These are phyloP conservation scores for Gymnocephalus cernua DNA, from an alignment of 2,113 vertebrate genomes.

Conservation along the genomic window DNA sequence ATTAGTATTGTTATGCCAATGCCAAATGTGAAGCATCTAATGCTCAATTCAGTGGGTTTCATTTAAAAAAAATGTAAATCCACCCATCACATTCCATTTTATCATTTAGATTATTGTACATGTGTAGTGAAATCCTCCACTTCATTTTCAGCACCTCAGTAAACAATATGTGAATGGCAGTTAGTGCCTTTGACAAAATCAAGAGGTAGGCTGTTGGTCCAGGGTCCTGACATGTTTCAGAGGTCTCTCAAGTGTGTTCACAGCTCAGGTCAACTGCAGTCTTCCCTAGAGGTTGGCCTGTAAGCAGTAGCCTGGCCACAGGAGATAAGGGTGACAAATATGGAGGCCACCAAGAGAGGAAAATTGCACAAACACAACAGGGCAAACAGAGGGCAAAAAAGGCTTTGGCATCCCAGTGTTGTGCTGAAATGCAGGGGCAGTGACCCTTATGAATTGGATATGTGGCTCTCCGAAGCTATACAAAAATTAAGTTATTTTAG, in stretches of 20 bases:
- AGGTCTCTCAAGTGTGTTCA: constrained; percentile 43
- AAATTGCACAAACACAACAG: constrained; percentile 66
- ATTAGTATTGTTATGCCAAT: neutral
- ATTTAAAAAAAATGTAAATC: neutral
- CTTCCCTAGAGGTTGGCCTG: constrained; percentile 46
- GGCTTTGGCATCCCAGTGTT: constrained; percentile 19
- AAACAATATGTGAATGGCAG: constrained; percentile 1
- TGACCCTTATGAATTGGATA: constrained; percentile 56
- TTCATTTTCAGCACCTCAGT: neutral
- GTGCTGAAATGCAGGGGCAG: constrained; percentile 38
- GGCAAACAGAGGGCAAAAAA: constrained; percentile 54
- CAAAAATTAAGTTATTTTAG: constrained; percentile 2
- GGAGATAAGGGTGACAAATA: constrained; percentile 67
- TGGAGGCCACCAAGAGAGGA: constrained; percentile 26
- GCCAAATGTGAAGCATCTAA: neutral
- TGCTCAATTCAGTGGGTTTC: neutral
- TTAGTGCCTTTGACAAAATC: constrained; percentile 21
- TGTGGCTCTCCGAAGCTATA: constrained; percentile 25
- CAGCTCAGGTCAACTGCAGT: constrained; percentile 35
- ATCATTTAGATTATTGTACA: neutral
- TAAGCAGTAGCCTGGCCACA: constrained; percentile 48
- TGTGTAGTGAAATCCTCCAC: neutral
- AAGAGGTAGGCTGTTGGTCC: constrained; percentile 3
- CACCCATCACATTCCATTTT: neutral
- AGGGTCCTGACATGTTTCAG: constrained; percentile 17